Evolutionary conservation across 2,888 invertebrate species (phyloP), one percentile per base, ranked within the genome.

Genomic region (Chloroclystis v-ata): DNA sequence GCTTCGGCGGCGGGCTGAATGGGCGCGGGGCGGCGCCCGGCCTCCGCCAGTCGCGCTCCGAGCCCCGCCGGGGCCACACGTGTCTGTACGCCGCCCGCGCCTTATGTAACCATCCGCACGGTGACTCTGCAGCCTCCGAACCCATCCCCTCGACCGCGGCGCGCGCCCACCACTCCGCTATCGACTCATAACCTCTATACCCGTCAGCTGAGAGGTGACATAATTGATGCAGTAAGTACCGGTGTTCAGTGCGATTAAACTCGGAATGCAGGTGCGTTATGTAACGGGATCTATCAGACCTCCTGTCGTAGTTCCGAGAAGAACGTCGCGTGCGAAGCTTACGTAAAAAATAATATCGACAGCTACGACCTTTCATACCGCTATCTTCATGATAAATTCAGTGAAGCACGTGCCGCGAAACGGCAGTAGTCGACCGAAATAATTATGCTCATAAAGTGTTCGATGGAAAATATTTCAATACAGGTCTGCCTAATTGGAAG

Each of bases 81-180:
- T 83, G 75, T 81, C 75, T 72, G 73, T 75, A 64, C 72, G 72
- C 76, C 76, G 68, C 69, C 67, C 76, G 77, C 77, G 82, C 76
- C 86, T 87, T 87, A 87, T 83, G 72, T 87, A 87, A 87, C 77
- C 80, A 83, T 78, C 82, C 81, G 79, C 82, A 81, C 83, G 84
- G 84, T 82, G 82, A 83, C 76, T 78, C 82, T 72, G 78, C 83
- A 84, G 81, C 79, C 80, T 80, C 82, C 76, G 67, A 68, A 66
- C 78, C 75, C 73, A 73, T 70, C 72, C 75, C 78, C 69, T 54
- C 69, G 61, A 72, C 77, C 67, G 68, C 69, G 61, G 60, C 61
- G 55, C 52, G 54, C 59, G 58, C 62, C 40, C 29, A 43, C 64
- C 69, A 63, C 64, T 66, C 65, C 33, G 47, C 42, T 65, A 67